These are phyloP conservation scores for Gerris lacustris DNA, from an alignment of 2,888 invertebrate genomes.

Conservation along the genomic window DNA sequence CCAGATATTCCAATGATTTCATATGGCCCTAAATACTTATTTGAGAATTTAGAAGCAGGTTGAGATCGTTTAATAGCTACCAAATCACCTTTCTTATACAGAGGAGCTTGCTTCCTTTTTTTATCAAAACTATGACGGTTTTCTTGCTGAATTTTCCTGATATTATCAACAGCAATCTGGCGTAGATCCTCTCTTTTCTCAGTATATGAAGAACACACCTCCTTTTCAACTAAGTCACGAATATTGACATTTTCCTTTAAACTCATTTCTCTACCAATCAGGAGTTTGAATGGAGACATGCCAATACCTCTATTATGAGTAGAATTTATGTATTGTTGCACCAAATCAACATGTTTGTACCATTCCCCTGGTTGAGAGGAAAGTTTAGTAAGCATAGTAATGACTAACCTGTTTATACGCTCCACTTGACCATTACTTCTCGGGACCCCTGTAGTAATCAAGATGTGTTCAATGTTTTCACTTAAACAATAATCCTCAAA, in stretches of 20 bases:
- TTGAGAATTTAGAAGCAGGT: not conserved
- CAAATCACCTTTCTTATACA: slow-evolving; percentile 12
- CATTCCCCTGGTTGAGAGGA: slow-evolving; percentile 9
- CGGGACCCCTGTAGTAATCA: slow-evolving; percentile 8
- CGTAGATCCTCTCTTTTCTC: slow-evolving; percentile 10
- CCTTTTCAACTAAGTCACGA: slow-evolving; percentile 12
- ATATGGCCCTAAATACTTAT: not conserved
- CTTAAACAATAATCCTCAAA: not conserved
- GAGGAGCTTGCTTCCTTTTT: not conserved
- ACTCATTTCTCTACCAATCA: slow-evolving; percentile 13
- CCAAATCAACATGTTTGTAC: slow-evolving; percentile 9
- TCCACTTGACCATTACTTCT: slow-evolving; percentile 9
- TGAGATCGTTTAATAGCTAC: slow-evolving; percentile 17
- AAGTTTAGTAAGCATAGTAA: slow-evolving; percentile 10
- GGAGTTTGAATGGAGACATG: slow-evolving; percentile 14
- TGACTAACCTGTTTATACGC: slow-evolving; percentile 2
- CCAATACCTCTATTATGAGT: slow-evolving; percentile 8
- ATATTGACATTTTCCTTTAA: not conserved
- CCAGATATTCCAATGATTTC: not conserved
- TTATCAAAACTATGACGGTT: slow-evolving; percentile 14
- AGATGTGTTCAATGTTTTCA: not conserved
- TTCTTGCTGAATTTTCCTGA: slow-evolving; percentile 13
- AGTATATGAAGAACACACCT: slow-evolving; percentile 8
- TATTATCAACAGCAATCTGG: slow-evolving; percentile 11
- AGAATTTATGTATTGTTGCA: slow-evolving; percentile 10